phyloP scores from a whole-genome alignment of 2,113 vertebrate species.

The Brachyhypopomus gauderio region DNA sequence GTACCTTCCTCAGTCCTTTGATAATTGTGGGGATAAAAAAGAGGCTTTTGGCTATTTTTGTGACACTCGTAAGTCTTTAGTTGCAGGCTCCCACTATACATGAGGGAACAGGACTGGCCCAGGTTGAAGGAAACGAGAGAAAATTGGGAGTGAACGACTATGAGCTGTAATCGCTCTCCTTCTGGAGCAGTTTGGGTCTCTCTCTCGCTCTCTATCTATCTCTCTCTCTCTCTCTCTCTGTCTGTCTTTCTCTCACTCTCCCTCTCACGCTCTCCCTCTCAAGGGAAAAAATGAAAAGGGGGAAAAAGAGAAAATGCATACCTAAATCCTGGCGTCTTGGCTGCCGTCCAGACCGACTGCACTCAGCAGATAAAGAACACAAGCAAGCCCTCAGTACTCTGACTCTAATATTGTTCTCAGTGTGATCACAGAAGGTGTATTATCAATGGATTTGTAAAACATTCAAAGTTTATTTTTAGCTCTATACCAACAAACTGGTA shows the following conservation, averaged over 20 bases:
- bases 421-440: constrained; percentile 62
- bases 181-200: constrained; percentile 23
- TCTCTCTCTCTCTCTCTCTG: constrained; percentile 26
- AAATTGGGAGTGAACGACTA: constrained; percentile 32
- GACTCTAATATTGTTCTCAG: constrained; percentile 60
- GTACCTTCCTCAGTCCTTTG: constrained; percentile 63
- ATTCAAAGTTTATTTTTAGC: constrained; percentile 36
- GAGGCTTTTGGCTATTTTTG: constrained; percentile 21
- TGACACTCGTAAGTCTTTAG: not conserved
- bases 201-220: not conserved
- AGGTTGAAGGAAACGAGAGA: constrained; percentile 33
- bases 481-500: constrained; percentile 34
- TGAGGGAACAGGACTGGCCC: constrained; percentile 3
- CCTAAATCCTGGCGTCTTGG: constrained; percentile 71
- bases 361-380: constrained; percentile 63
- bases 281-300: constrained; percentile 35
- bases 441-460: constrained; percentile 49
- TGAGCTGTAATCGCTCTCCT: constrained; percentile 28
- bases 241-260: constrained; percentile 14
- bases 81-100: constrained; percentile 22
- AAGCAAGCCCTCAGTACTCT: constrained; percentile 56
- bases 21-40: constrained; percentile 36
- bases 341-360: constrained; percentile 66
- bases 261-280: not conserved
- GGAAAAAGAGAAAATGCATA: constrained; percentile 42